These are phyloP conservation scores for Orthosia incerta DNA, from an alignment of 2,888 invertebrate genomes.

Conservation along the genomic window DNA sequence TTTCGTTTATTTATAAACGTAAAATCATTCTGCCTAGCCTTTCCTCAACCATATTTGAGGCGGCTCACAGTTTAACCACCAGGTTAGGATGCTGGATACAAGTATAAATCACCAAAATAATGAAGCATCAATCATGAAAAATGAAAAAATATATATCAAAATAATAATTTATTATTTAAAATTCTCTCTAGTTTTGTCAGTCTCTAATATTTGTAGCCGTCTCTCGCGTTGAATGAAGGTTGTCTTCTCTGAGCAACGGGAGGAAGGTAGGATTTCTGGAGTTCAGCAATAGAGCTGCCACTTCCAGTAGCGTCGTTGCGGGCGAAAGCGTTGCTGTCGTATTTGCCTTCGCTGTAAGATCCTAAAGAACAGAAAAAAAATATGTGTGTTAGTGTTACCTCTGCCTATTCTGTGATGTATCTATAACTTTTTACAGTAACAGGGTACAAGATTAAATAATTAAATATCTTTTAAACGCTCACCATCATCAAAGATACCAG, in stretches of 20 bases:
- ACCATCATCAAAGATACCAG: constrained; percentile 88
- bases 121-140: background rate
- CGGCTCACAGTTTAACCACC: too few species aligned
- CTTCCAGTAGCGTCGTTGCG: constrained; percentile 8
- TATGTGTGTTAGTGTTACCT: background rate
- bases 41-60: too few species aligned
- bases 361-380: constrained; percentile 72
- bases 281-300: background rate
- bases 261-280: constrained; percentile 77
- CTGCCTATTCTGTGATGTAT: background rate
- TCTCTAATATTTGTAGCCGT: constrained; percentile 74
- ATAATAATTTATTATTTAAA: constrained; percentile 53
- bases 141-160: background rate
- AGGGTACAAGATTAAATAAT: background rate
- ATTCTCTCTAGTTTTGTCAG: background rate
- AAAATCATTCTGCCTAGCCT: too few species aligned
- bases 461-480: constrained; percentile 11
- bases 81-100: too few species aligned
- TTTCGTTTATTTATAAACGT: too few species aligned
- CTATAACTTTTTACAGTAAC: too few species aligned
- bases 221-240: constrained; percentile 69
- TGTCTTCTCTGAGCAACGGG: constrained; percentile 64
- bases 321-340: constrained; percentile 55
- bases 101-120: too few species aligned
- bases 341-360: constrained; percentile 82